Evolutionary conservation across 2,797 vertebrate genomes (phyloP), one percentile per base, ranked within the genome.

Genomic region (Octomys mimax): DNA sequence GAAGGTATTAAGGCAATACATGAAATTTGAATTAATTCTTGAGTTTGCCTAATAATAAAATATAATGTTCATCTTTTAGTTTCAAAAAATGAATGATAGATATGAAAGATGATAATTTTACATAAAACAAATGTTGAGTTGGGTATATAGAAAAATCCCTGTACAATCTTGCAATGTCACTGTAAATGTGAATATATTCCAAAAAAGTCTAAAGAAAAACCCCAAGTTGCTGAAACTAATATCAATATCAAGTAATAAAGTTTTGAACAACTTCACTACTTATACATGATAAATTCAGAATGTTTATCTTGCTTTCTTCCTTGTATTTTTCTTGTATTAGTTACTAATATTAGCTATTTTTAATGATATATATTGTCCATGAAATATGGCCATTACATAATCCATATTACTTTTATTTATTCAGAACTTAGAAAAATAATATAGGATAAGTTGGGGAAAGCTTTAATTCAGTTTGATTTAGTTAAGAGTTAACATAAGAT

Each of bases 341-440:
- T 93, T 91, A 6, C 52, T 14, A 36, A 19, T 85, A 84, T 57
- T 89, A 97, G 0, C 0, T 87, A 66, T 5, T 92, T 87, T 46
- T 86, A n/a, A 62, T 92, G 62, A 54, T 26, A 31, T 26, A 31
- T 36, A 59, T 62, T 2, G 31, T 73, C 0, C 14, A 81, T 5
- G 26, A 84, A 33, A 64, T 7, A 88, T 83, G 54, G 75, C 19
- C 33, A 94, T 22, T 28, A 78, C 62, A 82, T 66, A 36, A 61
- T 0, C 0, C 93, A 11, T 49, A 0, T 54, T 46, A 71, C 0
- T 92, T 87, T 79, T 4, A 6, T 61, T 97, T 97, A 79, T 95
- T 88, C 68, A 96, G 31, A 95, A 71, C 81, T 96, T 90, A n/a
- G 11, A 64, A 87, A 91, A n/a, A 93, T 77, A 80, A 95, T 16